phyloP scores from a whole-genome alignment of 2,797 vertebrate species.

The Diglossa cyanea region DNA sequence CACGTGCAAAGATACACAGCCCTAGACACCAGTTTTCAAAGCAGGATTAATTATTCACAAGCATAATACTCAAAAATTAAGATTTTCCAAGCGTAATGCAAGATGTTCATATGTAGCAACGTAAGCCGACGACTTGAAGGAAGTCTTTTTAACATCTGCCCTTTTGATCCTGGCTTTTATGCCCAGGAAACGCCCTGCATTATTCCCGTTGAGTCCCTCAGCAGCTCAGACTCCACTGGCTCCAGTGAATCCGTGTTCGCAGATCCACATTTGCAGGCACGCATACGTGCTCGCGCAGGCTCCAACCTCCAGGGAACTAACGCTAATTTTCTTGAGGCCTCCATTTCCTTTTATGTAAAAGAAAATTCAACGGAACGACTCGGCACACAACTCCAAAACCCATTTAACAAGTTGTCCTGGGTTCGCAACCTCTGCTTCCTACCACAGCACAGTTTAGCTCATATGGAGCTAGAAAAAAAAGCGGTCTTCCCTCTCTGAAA shows the following conservation, averaged over 20 bases:
- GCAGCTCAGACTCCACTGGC: neutral
- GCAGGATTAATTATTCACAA: neutral
- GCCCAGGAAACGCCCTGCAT: neutral
- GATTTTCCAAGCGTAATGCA: neutral
- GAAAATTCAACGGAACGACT: neutral
- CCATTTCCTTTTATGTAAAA: neutral
- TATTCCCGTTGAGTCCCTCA: neutral
- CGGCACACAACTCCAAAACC: neutral
- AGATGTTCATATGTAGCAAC: rapidly evolving
- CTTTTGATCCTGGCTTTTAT: neutral
- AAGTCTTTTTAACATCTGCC: neutral
- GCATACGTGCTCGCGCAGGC: neutral
- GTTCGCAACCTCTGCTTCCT: neutral
- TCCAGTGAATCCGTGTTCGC: neutral
- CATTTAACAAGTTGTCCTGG: neutral
- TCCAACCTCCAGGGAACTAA: neutral
- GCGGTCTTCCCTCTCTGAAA: neutral
- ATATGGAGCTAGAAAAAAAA: rapidly evolving
- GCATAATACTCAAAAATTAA: too few relatives aligned
- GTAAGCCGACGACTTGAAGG: neutral
- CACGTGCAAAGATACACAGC: neutral
- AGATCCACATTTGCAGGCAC: neutral
- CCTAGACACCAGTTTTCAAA: neutral
- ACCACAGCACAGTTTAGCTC: neutral
- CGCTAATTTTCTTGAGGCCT: neutral